Percentiles rank a stretch among this genome's conserved stretches.
phyloP scores from a whole-genome alignment of 2,888 invertebrate genomes.

The Prionchulus punctatus region DNA sequence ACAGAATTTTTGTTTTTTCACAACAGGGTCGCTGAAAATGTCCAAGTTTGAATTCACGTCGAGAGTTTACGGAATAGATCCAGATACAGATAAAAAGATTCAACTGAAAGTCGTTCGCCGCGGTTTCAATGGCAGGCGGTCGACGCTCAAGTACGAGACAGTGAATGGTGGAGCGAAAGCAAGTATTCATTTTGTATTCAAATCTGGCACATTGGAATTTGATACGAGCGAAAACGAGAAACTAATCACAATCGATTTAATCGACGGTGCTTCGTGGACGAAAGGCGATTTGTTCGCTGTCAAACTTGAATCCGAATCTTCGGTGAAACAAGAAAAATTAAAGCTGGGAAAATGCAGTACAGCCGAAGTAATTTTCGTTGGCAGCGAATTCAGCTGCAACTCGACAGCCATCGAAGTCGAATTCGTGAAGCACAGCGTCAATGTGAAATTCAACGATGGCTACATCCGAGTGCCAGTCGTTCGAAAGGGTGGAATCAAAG shows the following conservation, averaged over 20 bases:
- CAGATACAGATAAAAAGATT: constrained; percentile 12
- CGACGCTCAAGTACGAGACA: constrained; percentile 39
- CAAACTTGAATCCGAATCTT: constrained; percentile 35
- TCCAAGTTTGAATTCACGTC: constrained; percentile 20
- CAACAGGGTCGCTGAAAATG: too few species aligned
- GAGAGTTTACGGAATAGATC: constrained; percentile 16
- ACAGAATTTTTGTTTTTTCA: too few species aligned
- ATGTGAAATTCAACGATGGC: constrained; percentile 44
- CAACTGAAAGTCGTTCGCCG: constrained; percentile 17
- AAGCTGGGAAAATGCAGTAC: constrained; percentile 37
- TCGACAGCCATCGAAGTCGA: constrained; percentile 34
- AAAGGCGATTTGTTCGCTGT: constrained; percentile 47
- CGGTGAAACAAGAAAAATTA: constrained; percentile 25
- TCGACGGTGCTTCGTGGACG: constrained; percentile 46
- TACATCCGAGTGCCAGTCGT: constrained; percentile 38
- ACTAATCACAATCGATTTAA: constrained; percentile 39
- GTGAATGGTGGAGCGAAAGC: constrained; percentile 45
- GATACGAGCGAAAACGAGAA: constrained; percentile 40
- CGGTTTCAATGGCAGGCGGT: constrained; percentile 15
- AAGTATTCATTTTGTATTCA: constrained; percentile 42
- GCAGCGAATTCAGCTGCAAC: too few species aligned
- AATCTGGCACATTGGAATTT: constrained; percentile 41
- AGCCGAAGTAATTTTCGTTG: constrained; percentile 16
- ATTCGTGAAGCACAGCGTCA: constrained; percentile 42
- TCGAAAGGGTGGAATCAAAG: constrained; percentile 42